phyloP scores from a whole-genome alignment of 2,888 invertebrate genomes.

The Rutpela maculata region DNA sequence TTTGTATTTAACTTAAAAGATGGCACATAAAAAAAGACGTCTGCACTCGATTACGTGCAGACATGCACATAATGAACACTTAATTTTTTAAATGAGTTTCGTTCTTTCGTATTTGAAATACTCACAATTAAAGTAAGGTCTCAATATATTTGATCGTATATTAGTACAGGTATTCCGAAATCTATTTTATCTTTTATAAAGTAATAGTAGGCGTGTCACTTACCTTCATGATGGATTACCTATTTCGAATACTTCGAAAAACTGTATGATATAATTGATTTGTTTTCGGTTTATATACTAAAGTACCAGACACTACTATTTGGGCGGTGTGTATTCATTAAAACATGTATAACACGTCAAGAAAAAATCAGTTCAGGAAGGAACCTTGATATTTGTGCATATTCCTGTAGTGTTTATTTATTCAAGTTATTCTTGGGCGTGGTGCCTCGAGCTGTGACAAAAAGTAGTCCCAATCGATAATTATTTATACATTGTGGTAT shows the following conservation, averaged over 20 bases:
- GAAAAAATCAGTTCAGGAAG: conserved; percentile 46
- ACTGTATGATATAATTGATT: conserved; percentile 54
- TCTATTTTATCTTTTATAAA: background rate
- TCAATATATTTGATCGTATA: no score
- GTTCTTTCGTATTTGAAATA: no score
- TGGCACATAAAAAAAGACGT: no score
- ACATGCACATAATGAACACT: no score
- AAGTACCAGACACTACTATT: conserved; percentile 38
- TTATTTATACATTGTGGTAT: background rate
- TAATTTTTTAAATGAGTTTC: no score
- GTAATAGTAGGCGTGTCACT: conserved; percentile 28
- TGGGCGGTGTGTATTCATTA: conserved; percentile 32
- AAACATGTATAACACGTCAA: conserved; percentile 35
- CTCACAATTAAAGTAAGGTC: no score
- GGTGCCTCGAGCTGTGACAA: conserved; percentile 24
- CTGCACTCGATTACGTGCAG: no score
- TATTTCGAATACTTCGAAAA: conserved; percentile 60
- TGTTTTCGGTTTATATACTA: conserved; percentile 51
- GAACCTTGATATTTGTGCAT: conserved; percentile 42
- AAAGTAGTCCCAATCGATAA: conserved; percentile 1
- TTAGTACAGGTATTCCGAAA: no score
- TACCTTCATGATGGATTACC: conserved; percentile 59
- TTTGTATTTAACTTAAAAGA: no score
- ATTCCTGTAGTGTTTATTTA: conserved; percentile 27
- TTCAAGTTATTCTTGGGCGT: conserved; percentile 44